phyloP scores from a whole-genome alignment of 2,888 invertebrate species.

The Eupithecia tripunctaria region DNA sequence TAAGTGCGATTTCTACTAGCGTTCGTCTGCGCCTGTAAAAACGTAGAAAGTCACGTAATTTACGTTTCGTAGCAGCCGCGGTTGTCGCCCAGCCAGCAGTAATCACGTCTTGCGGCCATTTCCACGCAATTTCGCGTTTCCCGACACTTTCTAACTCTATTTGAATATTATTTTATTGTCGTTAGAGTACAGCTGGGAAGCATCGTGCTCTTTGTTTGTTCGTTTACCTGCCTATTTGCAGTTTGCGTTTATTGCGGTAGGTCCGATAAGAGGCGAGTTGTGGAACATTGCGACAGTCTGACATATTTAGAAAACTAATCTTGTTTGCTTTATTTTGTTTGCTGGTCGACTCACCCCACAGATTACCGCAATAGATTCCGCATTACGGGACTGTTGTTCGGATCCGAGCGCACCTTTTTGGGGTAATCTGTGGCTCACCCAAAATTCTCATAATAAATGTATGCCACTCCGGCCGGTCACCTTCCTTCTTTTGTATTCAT shows the following conservation, averaged over 20 bases:
- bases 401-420: too few relatives aligned
- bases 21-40: background rate
- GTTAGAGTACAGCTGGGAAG: conserved; percentile 6
- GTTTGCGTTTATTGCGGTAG: background rate
- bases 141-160: conserved; percentile 31
- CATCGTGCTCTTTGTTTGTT: conserved; percentile 13
- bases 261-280: background rate
- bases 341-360: too few relatives aligned
- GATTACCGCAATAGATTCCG: too few relatives aligned
- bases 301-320: background rate
- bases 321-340: too few relatives aligned
- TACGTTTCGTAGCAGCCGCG: conserved; percentile 4
- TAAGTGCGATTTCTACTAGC: background rate
- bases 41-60: conserved; percentile 5
- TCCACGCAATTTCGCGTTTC: conserved; percentile 23
- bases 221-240: background rate
- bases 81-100: background rate
- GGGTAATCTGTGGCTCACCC: too few relatives aligned
- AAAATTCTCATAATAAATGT: too few relatives aligned
- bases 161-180: conserved; percentile 24
- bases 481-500: too few relatives aligned
- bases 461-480: too few relatives aligned
- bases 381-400: too few relatives aligned
- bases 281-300: background rate
- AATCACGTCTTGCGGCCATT: conserved; percentile 18